Evolutionary conservation across 2,888 invertebrate genomes (phyloP), one percentile per base, ranked within the genome.

Genomic region (Agriotes lineatus): DNA sequence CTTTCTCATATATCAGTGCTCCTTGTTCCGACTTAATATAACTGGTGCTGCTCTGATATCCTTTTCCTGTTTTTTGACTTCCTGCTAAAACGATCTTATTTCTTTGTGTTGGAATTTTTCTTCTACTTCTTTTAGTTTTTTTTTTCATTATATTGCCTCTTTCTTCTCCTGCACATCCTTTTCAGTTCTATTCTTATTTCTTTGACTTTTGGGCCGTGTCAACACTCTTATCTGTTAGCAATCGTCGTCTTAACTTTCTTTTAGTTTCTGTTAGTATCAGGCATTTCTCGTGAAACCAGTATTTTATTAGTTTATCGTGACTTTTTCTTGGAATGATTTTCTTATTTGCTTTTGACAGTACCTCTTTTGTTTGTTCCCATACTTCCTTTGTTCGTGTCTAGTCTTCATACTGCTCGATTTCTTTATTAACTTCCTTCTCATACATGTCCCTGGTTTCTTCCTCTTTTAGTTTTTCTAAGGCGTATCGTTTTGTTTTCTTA

Each of bases 401-500:
- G 18, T 45, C 45, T 19, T 45, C 45, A 10, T 14, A 22, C 2
- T 19, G 45, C 5, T 45, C 44, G n/a, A 45, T 45, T 20, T 45
- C 45, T 19, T 19, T 45, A 19, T 45, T 45, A 19, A 45, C 20
- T 45, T 45, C n/a, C n/a, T 45, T 20, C 7, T 45, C 19, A 45
- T 20, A 20, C 19, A 1, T 20, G 19, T 19, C 1, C 10, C 20
- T 19, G 7, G 12, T 7, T 10, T 45, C 45, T 19, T 4, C 20
- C 9, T 18, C 45, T 2, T 45, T 45, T 1, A 45, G 45, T 45
- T 45, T 18, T 19, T 19, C 9, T 45, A 22, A 9, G n/a, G 2
- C 19, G 19, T 19, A 7, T 20, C 20, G 45, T n/a, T n/a, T n/a
- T n/a, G n/a, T n/a, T n/a, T n/a, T n/a, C n/a, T n/a, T 20, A 12